phyloP scores from a whole-genome alignment of 2,113 vertebrate species.

The Tricholaema leucomelas region DNA sequence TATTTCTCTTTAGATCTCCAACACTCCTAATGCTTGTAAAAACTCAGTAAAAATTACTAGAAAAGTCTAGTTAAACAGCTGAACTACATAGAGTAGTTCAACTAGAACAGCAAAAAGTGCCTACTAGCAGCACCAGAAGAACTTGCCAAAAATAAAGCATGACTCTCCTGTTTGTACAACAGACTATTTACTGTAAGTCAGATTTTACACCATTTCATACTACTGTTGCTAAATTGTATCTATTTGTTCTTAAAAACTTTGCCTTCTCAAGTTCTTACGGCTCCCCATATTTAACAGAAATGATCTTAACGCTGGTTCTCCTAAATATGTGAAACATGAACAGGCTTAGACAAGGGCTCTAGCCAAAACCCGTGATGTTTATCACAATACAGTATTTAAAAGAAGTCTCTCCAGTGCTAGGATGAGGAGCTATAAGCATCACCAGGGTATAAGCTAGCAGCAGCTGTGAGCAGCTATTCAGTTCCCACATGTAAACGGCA shows the following conservation, averaged over 20 bases:
- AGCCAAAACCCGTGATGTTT: neutral
- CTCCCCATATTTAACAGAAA: neutral
- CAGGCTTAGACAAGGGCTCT: neutral
- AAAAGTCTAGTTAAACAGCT: neutral
- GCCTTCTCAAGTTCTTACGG: neutral
- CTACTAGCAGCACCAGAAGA: neutral
- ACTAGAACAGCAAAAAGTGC: neutral
- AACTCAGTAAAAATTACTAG: neutral
- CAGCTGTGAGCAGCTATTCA: constrained; percentile 54
- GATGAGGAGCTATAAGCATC: constrained; percentile 21
- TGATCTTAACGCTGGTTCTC: neutral
- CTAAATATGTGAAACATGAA: neutral
- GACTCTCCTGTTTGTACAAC: neutral
- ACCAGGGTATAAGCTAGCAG: neutral
- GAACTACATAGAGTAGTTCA: neutral
- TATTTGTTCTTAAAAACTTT: neutral
- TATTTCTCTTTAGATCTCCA: neutral
- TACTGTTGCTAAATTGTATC: neutral
- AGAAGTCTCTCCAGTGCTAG: neutral
- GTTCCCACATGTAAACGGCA: neutral
- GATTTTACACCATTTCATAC: neutral
- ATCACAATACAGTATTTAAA: constrained; percentile 14
- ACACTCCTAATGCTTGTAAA: neutral
- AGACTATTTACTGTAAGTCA: neutral
- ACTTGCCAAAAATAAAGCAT: neutral